These are phyloP conservation scores for Maniola jurtina DNA, from an alignment of 1,140 invertebrate genomes.

Conservation along the genomic window DNA sequence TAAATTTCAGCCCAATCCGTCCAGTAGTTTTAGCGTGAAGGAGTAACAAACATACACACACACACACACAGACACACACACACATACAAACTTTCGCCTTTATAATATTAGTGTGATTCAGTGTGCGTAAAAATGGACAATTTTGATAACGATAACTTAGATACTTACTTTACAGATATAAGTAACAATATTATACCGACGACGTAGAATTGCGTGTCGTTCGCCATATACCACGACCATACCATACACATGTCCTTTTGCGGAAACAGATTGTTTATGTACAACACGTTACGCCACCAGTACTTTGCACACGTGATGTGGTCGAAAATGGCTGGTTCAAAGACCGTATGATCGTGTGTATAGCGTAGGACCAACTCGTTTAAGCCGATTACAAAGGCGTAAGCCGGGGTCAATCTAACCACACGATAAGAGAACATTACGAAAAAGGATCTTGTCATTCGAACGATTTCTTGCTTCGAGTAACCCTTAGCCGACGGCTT, in stretches of 20 bases:
- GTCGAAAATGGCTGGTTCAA: slow-evolving; percentile 86
- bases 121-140: no score
- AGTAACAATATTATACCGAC: slow-evolving; percentile 86
- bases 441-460: slow-evolving; percentile 57
- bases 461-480: slow-evolving; percentile 46
- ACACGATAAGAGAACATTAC: slow-evolving; percentile 63
- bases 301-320: slow-evolving; percentile 86
- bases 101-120: no score
- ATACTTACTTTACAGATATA: slow-evolving; percentile 86
- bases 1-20: no score
- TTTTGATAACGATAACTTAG: no score
- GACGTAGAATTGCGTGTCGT: slow-evolving; percentile 94
- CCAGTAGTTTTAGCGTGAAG: no score
- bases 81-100: no score
- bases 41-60: no score
- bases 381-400: slow-evolving; percentile 87
- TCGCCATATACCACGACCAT: slow-evolving; percentile 95
- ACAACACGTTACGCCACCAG: slow-evolving; percentile 91
- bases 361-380: slow-evolving; percentile 86
- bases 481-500: slow-evolving; percentile 50
- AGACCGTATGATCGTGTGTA: slow-evolving; percentile 84
- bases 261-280: slow-evolving; percentile 90
- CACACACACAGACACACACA: no score
- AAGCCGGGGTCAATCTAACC: slow-evolving; percentile 88
- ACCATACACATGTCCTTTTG: slow-evolving; percentile 91